Percentiles rank a stretch among this genome's conserved stretches.
Evolutionary conservation across 1,140 invertebrate species (phyloP).

Genomic region (Riptortus pedestris): DNA sequence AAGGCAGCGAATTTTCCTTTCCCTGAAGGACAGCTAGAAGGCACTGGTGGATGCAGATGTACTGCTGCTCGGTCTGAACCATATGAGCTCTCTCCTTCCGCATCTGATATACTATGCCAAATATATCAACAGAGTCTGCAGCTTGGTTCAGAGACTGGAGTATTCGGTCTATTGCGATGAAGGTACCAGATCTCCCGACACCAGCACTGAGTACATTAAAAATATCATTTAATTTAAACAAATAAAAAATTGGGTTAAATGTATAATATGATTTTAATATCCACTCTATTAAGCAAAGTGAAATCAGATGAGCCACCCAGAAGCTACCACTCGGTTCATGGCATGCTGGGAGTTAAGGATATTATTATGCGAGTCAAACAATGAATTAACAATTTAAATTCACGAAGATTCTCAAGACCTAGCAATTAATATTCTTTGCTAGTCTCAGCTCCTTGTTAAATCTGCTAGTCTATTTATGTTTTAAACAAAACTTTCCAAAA

Average conservation of each 20-base stretch:
- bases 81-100: constrained; percentile 93
- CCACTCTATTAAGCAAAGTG: background rate
- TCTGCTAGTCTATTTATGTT: too few relatives aligned
- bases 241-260: background rate
- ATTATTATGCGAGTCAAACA: too few relatives aligned
- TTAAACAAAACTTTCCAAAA: too few relatives aligned
- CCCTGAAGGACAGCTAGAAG: constrained; percentile 87
- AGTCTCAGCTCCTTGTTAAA: too few relatives aligned
- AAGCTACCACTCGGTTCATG: too few relatives aligned
- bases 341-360: too few relatives aligned
- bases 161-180: constrained; percentile 86
- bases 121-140: constrained; percentile 84
- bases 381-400: too few relatives aligned
- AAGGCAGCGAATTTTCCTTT: constrained; percentile 61
- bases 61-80: constrained; percentile 94
- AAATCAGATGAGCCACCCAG: background rate
- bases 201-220: constrained; percentile 51
- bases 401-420: too few relatives aligned
- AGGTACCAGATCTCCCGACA: constrained; percentile 82
- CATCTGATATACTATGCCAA: constrained; percentile 93
- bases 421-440: too few relatives aligned
- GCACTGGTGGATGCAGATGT: constrained; percentile 94
- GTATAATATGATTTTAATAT: background rate
- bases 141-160: constrained; percentile 67
- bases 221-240: background rate